Percentiles rank a stretch among this genome's conserved stretches.
Conservation (phyloP, 2,888 invertebrate species). For the Xestobium rufovillosum region DNA sequence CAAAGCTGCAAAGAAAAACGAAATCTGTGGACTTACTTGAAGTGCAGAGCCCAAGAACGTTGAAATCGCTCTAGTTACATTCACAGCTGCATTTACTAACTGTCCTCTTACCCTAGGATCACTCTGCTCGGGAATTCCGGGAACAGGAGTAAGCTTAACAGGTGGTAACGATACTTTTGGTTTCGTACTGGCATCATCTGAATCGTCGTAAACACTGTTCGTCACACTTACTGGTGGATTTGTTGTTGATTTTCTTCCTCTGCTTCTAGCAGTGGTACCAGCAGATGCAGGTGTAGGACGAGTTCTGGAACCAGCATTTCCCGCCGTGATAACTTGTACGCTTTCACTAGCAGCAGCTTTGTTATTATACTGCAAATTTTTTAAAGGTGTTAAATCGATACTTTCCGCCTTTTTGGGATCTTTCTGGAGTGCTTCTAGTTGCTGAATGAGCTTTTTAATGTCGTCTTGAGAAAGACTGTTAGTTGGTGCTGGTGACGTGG, state of each 20-base stretch:
- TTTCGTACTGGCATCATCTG: slow-evolving; percentile 22
- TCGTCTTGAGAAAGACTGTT: slow-evolving; percentile 33
- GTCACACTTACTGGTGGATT: slow-evolving; percentile 23
- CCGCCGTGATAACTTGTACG: slow-evolving; percentile 27
- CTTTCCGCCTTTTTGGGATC: slow-evolving; percentile 34
- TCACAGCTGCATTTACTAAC: slow-evolving; percentile 65
- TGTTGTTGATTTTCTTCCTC: slow-evolving; percentile 23
- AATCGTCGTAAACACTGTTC: slow-evolving; percentile 24
- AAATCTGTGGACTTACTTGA: slow-evolving; percentile 62
- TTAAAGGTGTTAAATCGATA: slow-evolving; percentile 33
- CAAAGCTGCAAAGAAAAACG: too few relatives aligned
- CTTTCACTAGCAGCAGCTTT: slow-evolving; percentile 19
- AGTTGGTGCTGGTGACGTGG: slow-evolving; percentile 25
- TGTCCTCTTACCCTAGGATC: slow-evolving; percentile 42
- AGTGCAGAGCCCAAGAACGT: slow-evolving; percentile 71
- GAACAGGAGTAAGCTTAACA: slow-evolving; percentile 37
- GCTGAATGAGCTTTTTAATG: slow-evolving; percentile 33
- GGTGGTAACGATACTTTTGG: slow-evolving; percentile 33
- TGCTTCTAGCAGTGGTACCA: background rate
- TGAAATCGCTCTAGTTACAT: slow-evolving; percentile 69
- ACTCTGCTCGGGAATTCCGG: slow-evolving; percentile 33
- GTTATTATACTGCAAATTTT: slow-evolving; percentile 27
- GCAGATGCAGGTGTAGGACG: slow-evolving; percentile 15
- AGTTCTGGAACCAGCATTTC: slow-evolving; percentile 28
- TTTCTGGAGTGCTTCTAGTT: slow-evolving; percentile 37